Evolutionary conservation across 2,888 invertebrate genomes (phyloP), one percentile per base, ranked within the genome.

Genomic region (Perizoma flavofasciatum): DNA sequence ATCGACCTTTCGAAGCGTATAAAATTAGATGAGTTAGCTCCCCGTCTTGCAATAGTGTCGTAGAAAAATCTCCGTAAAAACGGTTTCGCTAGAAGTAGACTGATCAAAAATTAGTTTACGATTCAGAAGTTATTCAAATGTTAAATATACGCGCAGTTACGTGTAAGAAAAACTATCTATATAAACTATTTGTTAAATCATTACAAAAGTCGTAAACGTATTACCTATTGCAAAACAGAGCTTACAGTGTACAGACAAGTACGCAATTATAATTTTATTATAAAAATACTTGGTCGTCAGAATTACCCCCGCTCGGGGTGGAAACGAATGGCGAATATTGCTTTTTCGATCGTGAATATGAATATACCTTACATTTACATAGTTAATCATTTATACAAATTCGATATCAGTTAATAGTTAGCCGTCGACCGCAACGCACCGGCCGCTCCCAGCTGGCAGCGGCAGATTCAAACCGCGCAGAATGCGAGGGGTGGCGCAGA

Each of bases 281-380:
- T 73, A 72, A 73, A 77, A 78, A 75, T 78, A 79, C 63, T 82
- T 82, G 81, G 81, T 82, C 81, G 73, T 73, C 73, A 71, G 69
- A 68, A 72, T 72, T 44, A 66, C 59, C 48, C 65, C 10, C 49
- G 33, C 41, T 54, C 48, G 49, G 34, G 63, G 57, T 54, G 63
- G 59, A 65, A 69, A 64, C 57, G 60, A 67, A 71, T 65, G 70
- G 59, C 68, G 70, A 70, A 63, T 74, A 75, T 75, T 71, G 78
- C 76, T 72, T 69, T n/a, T 63, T 69, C 65, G 67, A 70, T 62
- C 62, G 68, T 69, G 68, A 72, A 65, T 72, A 70, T 71, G 60
- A 63, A 64, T 65, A 54, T 37, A 37, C 7, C 63, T 61, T 59
- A 55, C 58, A 57, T 66, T 61, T 63, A 59, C 37, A 37, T 37